Conservation (phyloP, 2,888 invertebrate genomes). For the Phyllotreta striolata region DNA sequence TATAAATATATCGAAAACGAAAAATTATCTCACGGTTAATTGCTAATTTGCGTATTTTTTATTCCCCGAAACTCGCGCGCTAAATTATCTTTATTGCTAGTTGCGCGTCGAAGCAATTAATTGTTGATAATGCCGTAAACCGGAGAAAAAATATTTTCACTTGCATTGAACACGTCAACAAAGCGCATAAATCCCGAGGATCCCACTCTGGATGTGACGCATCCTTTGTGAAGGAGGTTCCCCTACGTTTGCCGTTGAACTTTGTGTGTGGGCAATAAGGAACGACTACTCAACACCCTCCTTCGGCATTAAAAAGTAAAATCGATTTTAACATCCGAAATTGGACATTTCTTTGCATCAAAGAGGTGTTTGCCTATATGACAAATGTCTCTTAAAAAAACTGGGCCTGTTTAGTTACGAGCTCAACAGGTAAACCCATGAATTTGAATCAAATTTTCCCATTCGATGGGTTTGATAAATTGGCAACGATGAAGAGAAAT, state of each 20-base stretch:
- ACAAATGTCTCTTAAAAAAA: conserved; percentile 28
- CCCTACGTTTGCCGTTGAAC: background rate
- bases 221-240: conserved; percentile 13
- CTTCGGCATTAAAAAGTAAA: conserved; percentile 39
- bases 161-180: no score
- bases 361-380: conserved; percentile 30
- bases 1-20: conserved; percentile 34
- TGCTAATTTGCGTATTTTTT: no score
- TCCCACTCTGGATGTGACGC: conserved; percentile 16
- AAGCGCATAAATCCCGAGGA: no score
- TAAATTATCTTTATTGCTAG: no score
- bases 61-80: no score
- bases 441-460: no score
- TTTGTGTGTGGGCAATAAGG: conserved; percentile 16
- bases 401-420: conserved; percentile 26
- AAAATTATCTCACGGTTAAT: no score
- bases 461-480: no score
- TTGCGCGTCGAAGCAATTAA: no score
- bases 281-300: conserved; percentile 12
- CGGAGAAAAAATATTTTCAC: conserved; percentile 1
- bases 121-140: background rate
- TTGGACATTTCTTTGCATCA: conserved; percentile 34
- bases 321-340: conserved; percentile 34
- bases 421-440: no score
- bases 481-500: no score